Evolutionary conservation across 1,140 invertebrate species (phyloP), one percentile per base, ranked within the genome.

Genomic region (Bombus superbus): DNA sequence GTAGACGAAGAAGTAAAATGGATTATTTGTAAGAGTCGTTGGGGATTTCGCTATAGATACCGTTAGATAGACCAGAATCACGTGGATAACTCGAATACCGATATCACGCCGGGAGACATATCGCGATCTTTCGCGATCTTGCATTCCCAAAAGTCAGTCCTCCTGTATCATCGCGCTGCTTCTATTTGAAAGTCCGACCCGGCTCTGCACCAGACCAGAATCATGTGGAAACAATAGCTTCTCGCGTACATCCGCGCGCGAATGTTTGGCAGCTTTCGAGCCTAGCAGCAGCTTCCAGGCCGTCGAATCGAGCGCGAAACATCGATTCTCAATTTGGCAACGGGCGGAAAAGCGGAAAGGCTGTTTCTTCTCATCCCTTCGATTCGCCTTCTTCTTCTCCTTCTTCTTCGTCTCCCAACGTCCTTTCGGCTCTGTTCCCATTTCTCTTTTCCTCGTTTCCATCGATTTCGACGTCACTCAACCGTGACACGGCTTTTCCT

Each of bases 291-390:
- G 73, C 28, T 62, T 82, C 80, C 79, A 74, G 66, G 42, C 68
- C 77, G 74, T 68, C 81, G 87, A 79, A 89, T 86, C 84, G 87
- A 86, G 88, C 88, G 80, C 84, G 87, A 89, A 89, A 89, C 88
- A 89, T 89, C 87, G 88, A 89, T 89, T 89, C 88, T 89, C 88
- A 89, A 89, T 89, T 89, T 89, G 88, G 88, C 88, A 89, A 84
- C 71, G 59, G 76, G 80, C 84, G 68, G 88, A 86, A 86, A 86
- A 89, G 79, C 84, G 76, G 80, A 83, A 88, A 72, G 76, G 64
- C 28, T 74, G 53, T 69, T 83, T 66, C 83, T 69, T 62, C 64
- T 77, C 66, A 64, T 57, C 72, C 53, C n/a, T 74, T 68, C 81
- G 78, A 64, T 72, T 86, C 62, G 53, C 18, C 42, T 35, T 32